Conservation (phyloP, 1,140 invertebrate genomes). For the Zaprionus davidi region DNA sequence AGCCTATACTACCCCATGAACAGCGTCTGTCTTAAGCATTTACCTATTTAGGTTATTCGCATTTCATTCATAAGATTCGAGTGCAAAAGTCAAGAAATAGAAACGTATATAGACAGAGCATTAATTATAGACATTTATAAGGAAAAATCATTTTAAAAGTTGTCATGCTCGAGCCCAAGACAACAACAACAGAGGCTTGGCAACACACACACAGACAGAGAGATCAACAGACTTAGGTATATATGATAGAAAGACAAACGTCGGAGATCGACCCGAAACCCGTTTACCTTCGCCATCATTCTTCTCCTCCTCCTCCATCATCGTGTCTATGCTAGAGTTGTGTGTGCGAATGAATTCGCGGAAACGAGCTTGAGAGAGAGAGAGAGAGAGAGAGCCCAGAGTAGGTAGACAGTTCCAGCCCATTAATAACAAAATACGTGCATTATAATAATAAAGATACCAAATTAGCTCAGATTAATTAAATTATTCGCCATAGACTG, state of each 20-base stretch:
- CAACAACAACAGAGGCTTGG: constrained; percentile 29
- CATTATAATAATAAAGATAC: constrained; percentile 7
- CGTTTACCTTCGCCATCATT: constrained; percentile 69
- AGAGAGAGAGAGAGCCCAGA: not conserved
- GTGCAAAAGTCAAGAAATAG: constrained; percentile 43
- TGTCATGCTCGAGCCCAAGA: constrained; percentile 57
- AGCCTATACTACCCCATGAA: no score
- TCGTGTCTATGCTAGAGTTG: constrained; percentile 8
- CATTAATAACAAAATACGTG: constrained; percentile 7
- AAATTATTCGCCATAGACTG: not conserved
- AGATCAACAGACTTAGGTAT: not conserved
- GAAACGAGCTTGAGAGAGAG: not conserved
- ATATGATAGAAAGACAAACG: constrained; percentile 1
- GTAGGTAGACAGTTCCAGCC: not conserved
- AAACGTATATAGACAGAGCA: constrained; percentile 51
- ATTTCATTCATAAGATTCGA: constrained; percentile 64
- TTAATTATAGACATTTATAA: constrained; percentile 73
- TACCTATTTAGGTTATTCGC: constrained; percentile 32
- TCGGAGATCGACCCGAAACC: constrained; percentile 37
- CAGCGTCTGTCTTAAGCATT: not conserved
- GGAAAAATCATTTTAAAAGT: constrained; percentile 73
- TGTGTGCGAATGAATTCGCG: constrained; percentile 1
- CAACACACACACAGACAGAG: constrained; percentile 28
- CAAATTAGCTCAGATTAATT: constrained; percentile 2
- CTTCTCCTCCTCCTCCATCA: constrained; percentile 33